Evolutionary conservation across 2,113 vertebrate species (phyloP), one percentile per base, ranked within the genome.

Genomic region (Python bivittatus): DNA sequence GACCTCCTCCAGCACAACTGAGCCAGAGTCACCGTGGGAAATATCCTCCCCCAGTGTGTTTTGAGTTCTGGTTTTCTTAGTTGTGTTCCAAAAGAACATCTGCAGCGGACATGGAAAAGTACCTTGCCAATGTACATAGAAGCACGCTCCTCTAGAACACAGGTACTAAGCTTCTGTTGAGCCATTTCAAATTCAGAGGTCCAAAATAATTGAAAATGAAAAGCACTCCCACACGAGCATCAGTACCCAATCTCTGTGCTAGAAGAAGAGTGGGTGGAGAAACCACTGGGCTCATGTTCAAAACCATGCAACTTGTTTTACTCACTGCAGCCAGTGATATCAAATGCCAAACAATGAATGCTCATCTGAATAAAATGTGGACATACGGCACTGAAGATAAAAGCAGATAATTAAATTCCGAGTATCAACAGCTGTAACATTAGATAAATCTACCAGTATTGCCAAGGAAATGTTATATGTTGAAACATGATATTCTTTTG

Each of bases 121-220:
- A 85, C 25, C 52, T 44, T 53, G 84, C 6, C 11, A 25, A 85
- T 2, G 10, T 85, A 42, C 12, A 27, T 13, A 52, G 84, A 85
- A 48, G 48, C 25, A 85, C 6, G 25, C 52, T 25, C 12, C 52
- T 29, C 44, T 33, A 72, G 44, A 44, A 44, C 83, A 27, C 8
- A 48, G 22, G 42, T 84, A 44, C 23, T 22, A 84, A 38, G 44
- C n/a, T n/a, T 83, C 17, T 20, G 15, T 42, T 83, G 72, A 86
- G 17, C 29, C 12, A 22, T 56, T 86, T 6, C 27, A 53, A 86
- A 86, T 53, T 54, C n/a, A 56, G 52, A 90, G 23, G 22, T 79
- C 2, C 0, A 3, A 42, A 15, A 10, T 6, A 0, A 0, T 8
- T 84, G 15, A 3, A 88, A 58, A n/a, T 20, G 33, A 42, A 57